Percentiles rank a stretch among this genome's conserved stretches.
Conservation (phyloP, 2,113 vertebrate genomes). For the Pteruthius melanotis region DNA sequence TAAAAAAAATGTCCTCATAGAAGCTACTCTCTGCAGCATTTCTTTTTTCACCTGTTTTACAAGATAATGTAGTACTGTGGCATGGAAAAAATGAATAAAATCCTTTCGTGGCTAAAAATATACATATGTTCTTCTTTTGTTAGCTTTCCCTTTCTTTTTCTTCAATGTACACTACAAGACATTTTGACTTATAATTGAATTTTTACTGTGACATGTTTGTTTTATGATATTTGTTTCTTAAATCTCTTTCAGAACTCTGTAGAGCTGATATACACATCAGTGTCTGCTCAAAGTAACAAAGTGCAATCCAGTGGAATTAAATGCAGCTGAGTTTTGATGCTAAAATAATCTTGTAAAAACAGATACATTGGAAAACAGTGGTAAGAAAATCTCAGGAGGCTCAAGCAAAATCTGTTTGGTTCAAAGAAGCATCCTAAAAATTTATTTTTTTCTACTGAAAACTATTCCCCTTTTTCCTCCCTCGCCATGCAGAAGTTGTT, state of each 20-base stretch:
- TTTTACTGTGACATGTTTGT: slow-evolving; percentile 15
- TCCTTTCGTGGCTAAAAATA: neutral
- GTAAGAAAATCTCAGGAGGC: neutral
- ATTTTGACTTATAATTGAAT: slow-evolving; percentile 17
- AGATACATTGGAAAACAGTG: neutral
- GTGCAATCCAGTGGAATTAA: slow-evolving; percentile 38
- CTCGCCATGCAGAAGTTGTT: neutral
- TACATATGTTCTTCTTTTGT: neutral
- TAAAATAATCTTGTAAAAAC: slow-evolving; percentile 43
- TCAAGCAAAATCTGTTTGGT: neutral
- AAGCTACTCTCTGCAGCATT: neutral
- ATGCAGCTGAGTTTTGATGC: slow-evolving; percentile 12
- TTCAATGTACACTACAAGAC: neutral
- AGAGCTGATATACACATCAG: neutral
- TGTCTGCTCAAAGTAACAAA: neutral
- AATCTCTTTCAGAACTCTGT: slow-evolving; percentile 7
- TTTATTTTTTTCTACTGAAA: neutral
- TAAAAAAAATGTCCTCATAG: neutral
- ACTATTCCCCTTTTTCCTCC: neutral
- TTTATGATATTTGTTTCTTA: slow-evolving; percentile 24
- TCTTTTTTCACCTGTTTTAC: neutral
- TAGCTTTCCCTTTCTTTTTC: neutral
- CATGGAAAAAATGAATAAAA: neutral
- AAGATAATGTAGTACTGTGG: neutral
- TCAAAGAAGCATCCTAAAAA: neutral